Conservation (phyloP, 2,113 vertebrate genomes). For the Anoura caudifer region DNA sequence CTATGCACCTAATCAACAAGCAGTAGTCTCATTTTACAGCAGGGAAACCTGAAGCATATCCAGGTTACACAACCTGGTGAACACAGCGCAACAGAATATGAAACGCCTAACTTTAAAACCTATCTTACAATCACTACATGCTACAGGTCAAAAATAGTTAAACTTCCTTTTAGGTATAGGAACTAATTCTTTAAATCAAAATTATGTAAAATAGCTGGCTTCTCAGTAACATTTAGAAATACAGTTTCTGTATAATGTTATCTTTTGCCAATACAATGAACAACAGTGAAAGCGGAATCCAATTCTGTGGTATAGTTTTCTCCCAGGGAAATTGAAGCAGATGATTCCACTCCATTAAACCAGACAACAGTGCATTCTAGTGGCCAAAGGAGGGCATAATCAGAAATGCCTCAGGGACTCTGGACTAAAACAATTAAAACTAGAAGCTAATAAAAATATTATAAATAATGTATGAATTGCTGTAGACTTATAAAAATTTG, state of each 20-base stretch:
- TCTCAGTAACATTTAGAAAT: slow-evolving; percentile 32
- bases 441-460: neutral
- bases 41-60: neutral
- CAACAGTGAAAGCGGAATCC: neutral
- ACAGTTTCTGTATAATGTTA: neutral
- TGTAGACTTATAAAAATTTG: neutral
- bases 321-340: neutral
- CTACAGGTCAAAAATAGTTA: neutral
- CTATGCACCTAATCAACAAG: neutral
- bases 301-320: neutral
- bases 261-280: neutral
- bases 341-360: neutral
- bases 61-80: neutral
- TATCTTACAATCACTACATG: neutral
- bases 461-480: neutral
- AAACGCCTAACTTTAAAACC: neutral
- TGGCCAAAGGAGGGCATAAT: slow-evolving; percentile 45
- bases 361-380: slow-evolving; percentile 65
- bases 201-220: slow-evolving; percentile 34
- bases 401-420: neutral
- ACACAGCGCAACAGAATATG: neutral
- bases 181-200: slow-evolving; percentile 33
- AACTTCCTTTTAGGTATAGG: neutral
- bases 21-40: neutral
- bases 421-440: neutral